Evolutionary conservation across 2,888 invertebrate genomes (phyloP).

Genomic region (Lasius fuliginosus): DNA sequence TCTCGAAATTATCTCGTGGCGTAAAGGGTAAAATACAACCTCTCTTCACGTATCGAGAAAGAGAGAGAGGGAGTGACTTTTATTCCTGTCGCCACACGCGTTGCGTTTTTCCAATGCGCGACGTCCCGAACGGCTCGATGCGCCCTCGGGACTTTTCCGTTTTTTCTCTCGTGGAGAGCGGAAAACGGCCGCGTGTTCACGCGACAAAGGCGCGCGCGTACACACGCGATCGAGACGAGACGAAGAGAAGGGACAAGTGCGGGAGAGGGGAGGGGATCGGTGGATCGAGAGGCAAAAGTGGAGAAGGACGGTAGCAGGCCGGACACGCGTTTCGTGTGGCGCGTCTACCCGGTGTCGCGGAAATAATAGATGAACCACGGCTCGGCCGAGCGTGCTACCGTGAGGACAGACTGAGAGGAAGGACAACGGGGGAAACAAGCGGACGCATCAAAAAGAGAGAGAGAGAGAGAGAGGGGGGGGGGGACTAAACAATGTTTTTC

Average conservation of each 20-base stretch:
- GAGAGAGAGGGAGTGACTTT: conserved; percentile 11
- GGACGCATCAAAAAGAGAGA: conserved; percentile 19
- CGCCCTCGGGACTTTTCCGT: conserved; percentile 57
- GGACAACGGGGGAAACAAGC: background rate
- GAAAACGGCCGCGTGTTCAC: conserved; percentile 45
- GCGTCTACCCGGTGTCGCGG: conserved; percentile 78
- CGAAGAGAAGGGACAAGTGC: background rate
- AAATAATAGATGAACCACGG: conserved; percentile 82
- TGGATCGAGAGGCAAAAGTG: conserved; percentile 38
- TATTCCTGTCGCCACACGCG: conserved; percentile 42
- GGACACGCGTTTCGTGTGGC: conserved; percentile 72
- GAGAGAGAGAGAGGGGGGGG: conserved; percentile 37
- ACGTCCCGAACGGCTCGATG: conserved; percentile 51
- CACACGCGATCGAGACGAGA: conserved; percentile 48
- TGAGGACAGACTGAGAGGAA: conserved; percentile 23
- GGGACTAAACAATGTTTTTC: conserved; percentile 82
- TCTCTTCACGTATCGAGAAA: background rate
- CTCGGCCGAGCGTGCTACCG: conserved; percentile 76
- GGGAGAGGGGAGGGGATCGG: background rate
- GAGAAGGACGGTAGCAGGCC: conserved; percentile 47
- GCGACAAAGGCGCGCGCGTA: conserved; percentile 50
- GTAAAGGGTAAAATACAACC: conserved; percentile 29
- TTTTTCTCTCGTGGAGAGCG: conserved; percentile 40
- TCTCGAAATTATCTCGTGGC: conserved; percentile 41
- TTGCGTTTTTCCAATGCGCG: conserved; percentile 42